Conservation (phyloP, 2,113 vertebrate genomes). For the Excalfactoria chinensis region DNA sequence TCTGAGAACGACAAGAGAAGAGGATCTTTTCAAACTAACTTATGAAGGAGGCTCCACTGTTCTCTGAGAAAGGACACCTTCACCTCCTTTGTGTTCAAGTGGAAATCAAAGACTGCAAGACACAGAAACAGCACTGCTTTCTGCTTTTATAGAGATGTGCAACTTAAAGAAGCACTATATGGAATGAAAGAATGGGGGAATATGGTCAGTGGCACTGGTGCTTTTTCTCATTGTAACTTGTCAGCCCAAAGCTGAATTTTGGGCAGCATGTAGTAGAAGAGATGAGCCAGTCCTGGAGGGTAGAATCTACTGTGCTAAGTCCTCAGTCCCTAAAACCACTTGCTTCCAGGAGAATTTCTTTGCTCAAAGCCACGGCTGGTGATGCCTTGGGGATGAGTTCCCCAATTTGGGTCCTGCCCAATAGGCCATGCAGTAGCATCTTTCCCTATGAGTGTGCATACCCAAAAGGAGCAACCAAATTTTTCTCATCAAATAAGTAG, state of each 20-base stretch:
- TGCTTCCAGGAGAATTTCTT: neutral
- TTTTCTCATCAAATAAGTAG: neutral
- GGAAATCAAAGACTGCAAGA: neutral
- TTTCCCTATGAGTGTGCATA: neutral
- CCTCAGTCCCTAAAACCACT: neutral
- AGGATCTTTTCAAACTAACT: neutral
- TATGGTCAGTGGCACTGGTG: neutral
- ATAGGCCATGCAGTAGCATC: neutral
- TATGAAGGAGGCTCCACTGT: neutral
- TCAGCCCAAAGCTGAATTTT: neutral
- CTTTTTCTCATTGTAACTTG: neutral
- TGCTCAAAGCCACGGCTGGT: neutral
- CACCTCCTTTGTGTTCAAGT: neutral
- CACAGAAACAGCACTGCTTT: neutral
- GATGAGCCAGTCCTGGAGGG: neutral
- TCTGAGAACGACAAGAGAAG: neutral
- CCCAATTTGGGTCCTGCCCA: neutral
- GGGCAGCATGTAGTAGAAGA: neutral
- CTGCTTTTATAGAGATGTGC: neutral
- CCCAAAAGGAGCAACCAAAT: neutral
- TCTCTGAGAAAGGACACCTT: neutral
- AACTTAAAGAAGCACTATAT: neutral
- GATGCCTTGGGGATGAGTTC: neutral
- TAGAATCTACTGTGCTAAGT: neutral
- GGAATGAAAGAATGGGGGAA: neutral